These are phyloP conservation scores for Parambassis ranga DNA, from an alignment of 2,797 vertebrate species.

Conservation along the genomic window DNA sequence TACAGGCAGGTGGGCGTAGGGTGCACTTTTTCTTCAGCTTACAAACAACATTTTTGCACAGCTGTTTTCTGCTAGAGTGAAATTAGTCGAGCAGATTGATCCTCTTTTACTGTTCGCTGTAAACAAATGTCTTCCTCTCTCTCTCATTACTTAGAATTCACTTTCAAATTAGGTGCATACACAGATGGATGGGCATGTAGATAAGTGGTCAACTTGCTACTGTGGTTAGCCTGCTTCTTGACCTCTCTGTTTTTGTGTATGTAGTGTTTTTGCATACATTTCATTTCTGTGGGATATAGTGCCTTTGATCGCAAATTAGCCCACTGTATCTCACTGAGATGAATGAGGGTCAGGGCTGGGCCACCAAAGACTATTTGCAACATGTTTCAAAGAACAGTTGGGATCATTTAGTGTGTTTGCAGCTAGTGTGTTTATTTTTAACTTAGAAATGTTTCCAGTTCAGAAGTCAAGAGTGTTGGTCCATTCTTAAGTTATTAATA, in stretches of 20 bases:
- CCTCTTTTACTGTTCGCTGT: background rate
- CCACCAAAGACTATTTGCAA: conserved; percentile 21
- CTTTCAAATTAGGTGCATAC: background rate
- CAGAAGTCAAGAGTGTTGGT: conserved; percentile 24
- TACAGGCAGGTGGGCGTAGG: background rate
- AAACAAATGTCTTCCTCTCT: background rate
- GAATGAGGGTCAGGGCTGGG: conserved; percentile 39
- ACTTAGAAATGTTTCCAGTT: conserved; percentile 14
- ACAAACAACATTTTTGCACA: background rate
- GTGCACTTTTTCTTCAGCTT: background rate
- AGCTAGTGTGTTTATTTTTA: conserved; percentile 37
- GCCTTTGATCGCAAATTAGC: conserved; percentile 19
- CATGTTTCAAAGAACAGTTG: background rate
- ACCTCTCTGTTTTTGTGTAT: background rate
- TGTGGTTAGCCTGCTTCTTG: background rate
- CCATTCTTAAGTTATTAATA: conserved; percentile 21
- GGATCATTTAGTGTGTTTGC: conserved; percentile 5
- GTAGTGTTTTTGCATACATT: too few species aligned
- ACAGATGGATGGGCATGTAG: background rate
- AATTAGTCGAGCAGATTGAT: background rate
- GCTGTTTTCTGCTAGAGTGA: background rate
- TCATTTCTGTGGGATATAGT: conserved; percentile 5
- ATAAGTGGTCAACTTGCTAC: background rate
- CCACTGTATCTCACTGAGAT: conserved; percentile 38
- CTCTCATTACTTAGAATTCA: background rate